A percentile compares a stretch with the other conserved stretches of the same genome.
phyloP scores from a whole-genome alignment of 2,797 vertebrate genomes.

The Lacerta viridis region DNA sequence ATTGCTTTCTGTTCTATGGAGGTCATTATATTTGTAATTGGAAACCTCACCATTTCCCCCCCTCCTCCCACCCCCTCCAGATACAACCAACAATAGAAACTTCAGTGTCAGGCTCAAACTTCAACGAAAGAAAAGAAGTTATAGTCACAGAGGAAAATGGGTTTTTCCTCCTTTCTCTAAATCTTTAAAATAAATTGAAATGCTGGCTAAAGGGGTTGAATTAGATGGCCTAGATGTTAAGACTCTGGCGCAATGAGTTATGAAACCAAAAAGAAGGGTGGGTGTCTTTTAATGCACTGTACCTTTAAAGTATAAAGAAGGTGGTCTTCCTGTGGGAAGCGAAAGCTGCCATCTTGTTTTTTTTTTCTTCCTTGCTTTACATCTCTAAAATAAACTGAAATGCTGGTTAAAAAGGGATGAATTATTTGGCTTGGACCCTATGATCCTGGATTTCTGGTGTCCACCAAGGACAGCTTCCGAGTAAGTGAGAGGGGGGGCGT shows the following conservation, averaged over 20 bases:
- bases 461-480: too few species aligned
- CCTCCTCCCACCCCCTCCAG: constrained; percentile 17
- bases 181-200: constrained; percentile 47
- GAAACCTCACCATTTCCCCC: constrained; percentile 67
- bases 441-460: too few species aligned
- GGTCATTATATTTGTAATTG: constrained; percentile 75
- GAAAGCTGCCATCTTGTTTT: not conserved
- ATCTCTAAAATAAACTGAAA: too few species aligned
- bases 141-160: constrained; percentile 35
- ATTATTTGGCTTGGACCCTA: too few species aligned
- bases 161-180: constrained; percentile 44
- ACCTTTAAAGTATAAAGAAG: constrained; percentile 18
- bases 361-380: too few species aligned
- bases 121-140: constrained; percentile 51
- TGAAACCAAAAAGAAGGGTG: constrained; percentile 12
- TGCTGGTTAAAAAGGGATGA: too few species aligned
- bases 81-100: constrained; percentile 66
- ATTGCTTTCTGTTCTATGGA: constrained; percentile 57
- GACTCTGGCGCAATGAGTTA: accelerated
- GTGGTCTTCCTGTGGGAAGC: not conserved
- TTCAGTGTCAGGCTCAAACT: constrained; percentile 60
- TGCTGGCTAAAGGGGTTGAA: constrained; percentile 40
- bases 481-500: too few species aligned
- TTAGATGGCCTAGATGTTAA: constrained; percentile 44
- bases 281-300: not conserved